phyloP scores from a whole-genome alignment of 2,888 invertebrate genomes.

The Ptychoptera albimana region DNA sequence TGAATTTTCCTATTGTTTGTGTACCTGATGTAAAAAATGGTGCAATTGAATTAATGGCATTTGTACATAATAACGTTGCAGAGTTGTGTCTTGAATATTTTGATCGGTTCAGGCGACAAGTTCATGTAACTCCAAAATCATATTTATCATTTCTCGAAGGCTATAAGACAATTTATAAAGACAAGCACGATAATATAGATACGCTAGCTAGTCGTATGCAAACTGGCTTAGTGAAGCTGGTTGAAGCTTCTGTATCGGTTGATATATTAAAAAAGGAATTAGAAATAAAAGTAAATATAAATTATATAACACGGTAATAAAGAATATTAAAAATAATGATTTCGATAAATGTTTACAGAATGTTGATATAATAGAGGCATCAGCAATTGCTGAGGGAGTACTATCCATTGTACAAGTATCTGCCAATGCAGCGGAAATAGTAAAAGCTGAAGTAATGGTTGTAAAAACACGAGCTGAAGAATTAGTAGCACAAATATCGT shows the following conservation, averaged over 20 bases:
- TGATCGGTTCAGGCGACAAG: slow-evolving; percentile 54
- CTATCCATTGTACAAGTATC: slow-evolving; percentile 53
- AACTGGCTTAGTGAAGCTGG: slow-evolving; percentile 59
- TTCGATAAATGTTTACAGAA: slow-evolving; percentile 18
- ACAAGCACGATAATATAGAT: slow-evolving; percentile 50
- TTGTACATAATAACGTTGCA: slow-evolving; percentile 59
- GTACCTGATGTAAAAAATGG: slow-evolving; percentile 47
- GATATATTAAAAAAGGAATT: slow-evolving; percentile 58
- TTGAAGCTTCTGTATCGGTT: slow-evolving; percentile 66
- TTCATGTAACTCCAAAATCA: slow-evolving; percentile 74
- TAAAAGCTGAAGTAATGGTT: slow-evolving; percentile 55
- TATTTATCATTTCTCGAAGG: slow-evolving; percentile 62
- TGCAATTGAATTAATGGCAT: slow-evolving; percentile 59
- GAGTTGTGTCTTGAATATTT: slow-evolving; percentile 54
- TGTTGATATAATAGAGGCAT: slow-evolving; percentile 55
- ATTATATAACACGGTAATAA: neutral
- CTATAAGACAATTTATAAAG: slow-evolving; percentile 56
- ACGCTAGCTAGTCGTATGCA: slow-evolving; percentile 58
- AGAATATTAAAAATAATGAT: too few species aligned
- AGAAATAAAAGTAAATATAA: slow-evolving; percentile 32
- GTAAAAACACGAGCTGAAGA: slow-evolving; percentile 55
- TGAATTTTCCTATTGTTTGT: slow-evolving; percentile 44
- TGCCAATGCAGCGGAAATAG: slow-evolving; percentile 59
- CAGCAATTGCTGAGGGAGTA: slow-evolving; percentile 62
- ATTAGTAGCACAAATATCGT: slow-evolving; percentile 54